Conservation (phyloP, 2,797 vertebrate species). For the Trematomus bernacchii region DNA sequence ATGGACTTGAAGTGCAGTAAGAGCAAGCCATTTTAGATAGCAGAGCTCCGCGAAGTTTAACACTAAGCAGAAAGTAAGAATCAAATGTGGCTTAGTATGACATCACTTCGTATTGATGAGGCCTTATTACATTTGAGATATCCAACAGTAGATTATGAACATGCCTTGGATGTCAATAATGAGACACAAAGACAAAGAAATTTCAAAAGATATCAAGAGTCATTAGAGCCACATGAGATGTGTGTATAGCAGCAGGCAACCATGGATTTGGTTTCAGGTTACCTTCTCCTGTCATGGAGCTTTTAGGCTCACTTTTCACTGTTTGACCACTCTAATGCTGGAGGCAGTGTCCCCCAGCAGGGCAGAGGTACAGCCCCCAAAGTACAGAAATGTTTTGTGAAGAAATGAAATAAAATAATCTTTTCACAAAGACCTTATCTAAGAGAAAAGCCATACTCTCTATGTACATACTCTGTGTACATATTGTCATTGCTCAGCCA, state of each 20-base stretch:
- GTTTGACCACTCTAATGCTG: constrained; percentile 88
- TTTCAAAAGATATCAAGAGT: constrained; percentile 83
- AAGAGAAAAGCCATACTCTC: constrained; percentile 37
- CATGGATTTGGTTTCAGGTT: constrained; percentile 97
- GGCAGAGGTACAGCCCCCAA: constrained; percentile 90
- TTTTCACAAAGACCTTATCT: constrained; percentile 50
- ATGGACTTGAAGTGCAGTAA: constrained; percentile 79
- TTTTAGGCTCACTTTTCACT: constrained; percentile 95
- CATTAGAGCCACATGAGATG: constrained; percentile 88
- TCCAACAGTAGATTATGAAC: constrained; percentile 75
- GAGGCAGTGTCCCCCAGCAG: constrained; percentile 91
- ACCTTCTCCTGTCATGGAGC: constrained; percentile 90
- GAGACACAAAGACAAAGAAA: constrained; percentile 76
- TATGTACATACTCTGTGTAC: not conserved
- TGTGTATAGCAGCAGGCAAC: constrained; percentile 90
- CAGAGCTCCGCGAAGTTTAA: constrained; percentile 58
- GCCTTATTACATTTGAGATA: constrained; percentile 67
- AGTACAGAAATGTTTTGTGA: constrained; percentile 79
- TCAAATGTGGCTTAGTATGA: constrained; percentile 56
- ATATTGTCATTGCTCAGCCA: constrained; percentile 36
- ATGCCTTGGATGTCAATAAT: constrained; percentile 77
- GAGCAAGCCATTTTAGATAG: constrained; percentile 76
- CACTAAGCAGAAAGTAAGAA: constrained; percentile 63
- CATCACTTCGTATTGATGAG: constrained; percentile 66
- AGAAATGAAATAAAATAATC: constrained; percentile 61